A percentile compares a stretch with the other conserved stretches of the same genome.
These are phyloP conservation scores for Baronia brevicornis DNA, from an alignment of 2,888 invertebrate species.

Conservation along the genomic window DNA sequence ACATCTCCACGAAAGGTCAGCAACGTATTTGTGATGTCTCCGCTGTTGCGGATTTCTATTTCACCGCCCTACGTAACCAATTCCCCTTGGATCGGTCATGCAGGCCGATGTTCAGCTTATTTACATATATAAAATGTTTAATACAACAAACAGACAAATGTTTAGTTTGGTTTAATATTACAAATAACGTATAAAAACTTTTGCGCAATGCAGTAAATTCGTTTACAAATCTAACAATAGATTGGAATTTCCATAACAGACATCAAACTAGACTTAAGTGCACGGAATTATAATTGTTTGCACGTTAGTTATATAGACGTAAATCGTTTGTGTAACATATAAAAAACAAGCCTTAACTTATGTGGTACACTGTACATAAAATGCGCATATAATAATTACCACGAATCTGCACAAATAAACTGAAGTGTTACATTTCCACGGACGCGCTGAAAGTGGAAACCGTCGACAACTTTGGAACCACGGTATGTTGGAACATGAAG, in stretches of 20 bases:
- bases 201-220: not conserved
- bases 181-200: not conserved
- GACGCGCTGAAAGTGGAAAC: too few relatives aligned
- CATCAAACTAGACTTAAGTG: not conserved
- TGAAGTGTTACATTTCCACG: too few relatives aligned
- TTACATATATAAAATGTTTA: too few relatives aligned
- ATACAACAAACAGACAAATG: too few relatives aligned
- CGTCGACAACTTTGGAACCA: too few relatives aligned
- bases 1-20: too few relatives aligned
- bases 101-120: too few relatives aligned
- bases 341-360: not conserved
- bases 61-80: too few relatives aligned
- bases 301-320: not conserved
- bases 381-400: not conserved
- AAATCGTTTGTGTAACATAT: not conserved
- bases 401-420: not conserved
- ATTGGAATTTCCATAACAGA: not conserved
- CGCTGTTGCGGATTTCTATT: too few relatives aligned
- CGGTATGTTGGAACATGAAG: too few relatives aligned
- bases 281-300: not conserved
- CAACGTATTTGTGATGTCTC: too few relatives aligned
- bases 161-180: not conserved
- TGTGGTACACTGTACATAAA: not conserved
- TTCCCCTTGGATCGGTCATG: too few relatives aligned
- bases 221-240: conserved; percentile 1